Percentiles rank a stretch among this genome's conserved stretches.
Evolutionary conservation across 2,797 vertebrate species (phyloP).

Genomic region (Zenarchopterus dispar): DNA sequence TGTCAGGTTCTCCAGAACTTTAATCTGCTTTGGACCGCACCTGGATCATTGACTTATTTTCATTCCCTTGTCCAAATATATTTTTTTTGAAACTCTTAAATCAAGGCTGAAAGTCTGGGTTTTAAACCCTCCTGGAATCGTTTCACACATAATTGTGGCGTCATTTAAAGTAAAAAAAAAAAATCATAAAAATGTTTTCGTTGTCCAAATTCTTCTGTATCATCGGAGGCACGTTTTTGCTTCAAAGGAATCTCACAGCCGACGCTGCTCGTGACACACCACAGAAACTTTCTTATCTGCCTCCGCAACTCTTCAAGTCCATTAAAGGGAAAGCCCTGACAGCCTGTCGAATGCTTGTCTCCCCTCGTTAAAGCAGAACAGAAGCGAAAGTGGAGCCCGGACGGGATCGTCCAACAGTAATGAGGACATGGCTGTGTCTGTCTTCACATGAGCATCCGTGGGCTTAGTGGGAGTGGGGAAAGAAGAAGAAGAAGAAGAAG

Average conservation of each 20-base stretch:
- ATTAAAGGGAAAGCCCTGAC: conserved; percentile 37
- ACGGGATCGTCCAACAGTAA: conserved; percentile 49
- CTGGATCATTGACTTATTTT: no score
- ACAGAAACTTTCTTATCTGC: conserved; percentile 36
- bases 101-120: no score
- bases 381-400: conserved; percentile 33
- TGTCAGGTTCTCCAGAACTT: no score
- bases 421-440: conserved; percentile 48
- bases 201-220: background rate
- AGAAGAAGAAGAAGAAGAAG: conserved; percentile 22
- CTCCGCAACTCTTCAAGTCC: conserved; percentile 32
- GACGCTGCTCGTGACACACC: background rate
- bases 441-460: conserved; percentile 47
- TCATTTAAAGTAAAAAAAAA: no score
- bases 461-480: conserved; percentile 53
- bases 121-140: no score
- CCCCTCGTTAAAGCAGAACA: conserved; percentile 56
- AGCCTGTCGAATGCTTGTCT: conserved; percentile 40
- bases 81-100: no score
- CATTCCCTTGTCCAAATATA: no score
- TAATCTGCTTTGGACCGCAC: no score
- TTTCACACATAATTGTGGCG: no score
- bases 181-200: no score
- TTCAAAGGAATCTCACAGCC: conserved; percentile 1
- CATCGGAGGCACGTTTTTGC: conserved; percentile 12